A percentile compares a stretch with the other conserved stretches of the same genome.
phyloP scores from a whole-genome alignment of 2,888 invertebrate genomes.

The Macrophya annulata region DNA sequence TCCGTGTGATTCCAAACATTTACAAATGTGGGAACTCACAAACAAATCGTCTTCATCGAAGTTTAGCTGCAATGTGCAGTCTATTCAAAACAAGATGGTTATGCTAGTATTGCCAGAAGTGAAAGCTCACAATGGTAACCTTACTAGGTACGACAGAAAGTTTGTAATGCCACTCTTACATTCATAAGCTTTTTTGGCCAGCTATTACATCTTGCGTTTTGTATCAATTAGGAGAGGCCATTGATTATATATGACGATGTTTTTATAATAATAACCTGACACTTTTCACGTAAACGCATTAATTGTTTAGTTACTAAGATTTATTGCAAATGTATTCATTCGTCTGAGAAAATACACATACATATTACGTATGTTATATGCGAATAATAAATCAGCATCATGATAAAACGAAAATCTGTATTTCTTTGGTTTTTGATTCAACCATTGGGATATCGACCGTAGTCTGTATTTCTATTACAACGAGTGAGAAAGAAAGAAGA shows the following conservation, averaged over 20 bases:
- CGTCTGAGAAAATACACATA: neutral
- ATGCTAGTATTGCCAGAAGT: neutral
- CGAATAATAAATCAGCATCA: neutral
- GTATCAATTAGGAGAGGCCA: too few relatives aligned
- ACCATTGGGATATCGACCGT: neutral
- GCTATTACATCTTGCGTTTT: too few relatives aligned
- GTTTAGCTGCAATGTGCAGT: neutral
- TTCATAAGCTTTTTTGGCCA: neutral
- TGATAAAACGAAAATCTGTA: neutral
- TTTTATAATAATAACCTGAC: neutral
- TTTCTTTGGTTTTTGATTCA: neutral
- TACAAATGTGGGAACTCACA: conserved; percentile 25
- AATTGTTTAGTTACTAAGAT: neutral
- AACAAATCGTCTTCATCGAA: neutral
- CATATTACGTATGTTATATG: neutral
- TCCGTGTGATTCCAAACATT: conserved; percentile 21
- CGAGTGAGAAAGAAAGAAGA: neutral
- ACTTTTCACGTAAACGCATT: neutral
- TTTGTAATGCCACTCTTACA: conserved; percentile 14
- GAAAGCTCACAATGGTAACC: neutral
- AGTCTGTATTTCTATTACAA: too few relatives aligned
- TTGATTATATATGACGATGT: neutral
- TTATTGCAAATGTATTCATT: neutral
- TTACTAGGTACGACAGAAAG: neutral
- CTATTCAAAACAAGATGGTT: neutral